Conservation (phyloP, 2,113 vertebrate genomes). For the Psettodes erumei region DNA sequence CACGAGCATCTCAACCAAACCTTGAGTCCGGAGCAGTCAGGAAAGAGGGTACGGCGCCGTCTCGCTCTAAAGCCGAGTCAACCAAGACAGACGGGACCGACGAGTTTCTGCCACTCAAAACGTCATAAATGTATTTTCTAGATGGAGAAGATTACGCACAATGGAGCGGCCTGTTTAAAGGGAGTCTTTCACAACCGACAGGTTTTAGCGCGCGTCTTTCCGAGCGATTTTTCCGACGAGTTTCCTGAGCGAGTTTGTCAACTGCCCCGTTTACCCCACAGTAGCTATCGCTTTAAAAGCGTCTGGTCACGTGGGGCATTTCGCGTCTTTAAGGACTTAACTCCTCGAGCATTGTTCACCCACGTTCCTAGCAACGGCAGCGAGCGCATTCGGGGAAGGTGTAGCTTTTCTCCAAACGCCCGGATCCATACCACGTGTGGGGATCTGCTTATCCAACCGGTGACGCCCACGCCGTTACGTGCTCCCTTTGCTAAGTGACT, state of each 20-base stretch:
- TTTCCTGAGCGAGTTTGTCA: background rate
- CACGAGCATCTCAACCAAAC: background rate
- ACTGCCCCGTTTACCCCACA: background rate
- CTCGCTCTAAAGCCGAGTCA: background rate
- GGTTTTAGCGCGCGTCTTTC: too few relatives aligned
- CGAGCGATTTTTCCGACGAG: too few relatives aligned
- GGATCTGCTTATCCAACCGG: background rate
- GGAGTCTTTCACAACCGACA: background rate
- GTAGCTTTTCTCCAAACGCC: too few relatives aligned
- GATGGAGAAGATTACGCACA: constrained; percentile 14
- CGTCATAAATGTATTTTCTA: background rate
- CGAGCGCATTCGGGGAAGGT: too few relatives aligned
- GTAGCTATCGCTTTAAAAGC: background rate
- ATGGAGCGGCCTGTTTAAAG: background rate
- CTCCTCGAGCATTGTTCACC: too few relatives aligned
- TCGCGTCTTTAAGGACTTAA: too few relatives aligned
- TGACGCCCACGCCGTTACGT: constrained; percentile 16
- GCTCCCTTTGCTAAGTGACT: background rate
- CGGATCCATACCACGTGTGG: background rate
- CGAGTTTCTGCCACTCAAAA: constrained; percentile 46
- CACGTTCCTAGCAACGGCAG: too few relatives aligned
- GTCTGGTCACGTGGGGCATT: background rate
- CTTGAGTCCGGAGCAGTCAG: background rate
- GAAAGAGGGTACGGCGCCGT: background rate
- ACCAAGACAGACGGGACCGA: constrained; percentile 60